Evolutionary conservation across 2,797 vertebrate species (phyloP), one percentile per base, ranked within the genome.

Genomic region (Sparus aurata): DNA sequence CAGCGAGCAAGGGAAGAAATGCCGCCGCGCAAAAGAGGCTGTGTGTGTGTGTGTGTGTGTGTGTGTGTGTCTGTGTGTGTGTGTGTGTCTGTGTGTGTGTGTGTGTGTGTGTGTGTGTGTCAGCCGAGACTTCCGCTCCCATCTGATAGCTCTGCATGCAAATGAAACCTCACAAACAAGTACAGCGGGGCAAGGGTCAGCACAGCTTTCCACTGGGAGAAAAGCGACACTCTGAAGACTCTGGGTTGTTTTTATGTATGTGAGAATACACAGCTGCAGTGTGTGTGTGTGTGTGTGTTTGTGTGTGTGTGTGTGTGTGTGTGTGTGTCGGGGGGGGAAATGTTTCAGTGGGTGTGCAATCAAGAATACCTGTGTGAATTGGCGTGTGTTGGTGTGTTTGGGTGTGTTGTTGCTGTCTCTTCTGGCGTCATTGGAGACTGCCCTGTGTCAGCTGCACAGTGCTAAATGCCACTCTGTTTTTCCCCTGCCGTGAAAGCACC

Each of bases 121-220:
- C 65, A 76, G 82, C 77, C 76, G 87, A 94, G 87, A 91, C 92
- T 94, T 95, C 92, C 89, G 91, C 88, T 89, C 69, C 59, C 79
- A 87, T 92, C 87, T 74, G 87, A 93, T 87, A 83, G 89, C 85
- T 78, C 77, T 87, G 88, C 91, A 94, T 93, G 91, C 93, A 94
- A 93, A 94, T 95, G 89, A 91, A 94, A 92, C 87, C 87, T 84
- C 90, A 91, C 91, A 94, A 94, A 94, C 91, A 93, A 94, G 92
- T 86, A 90, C 89, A 91, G 84, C 77, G 77, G 91, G 92, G 87
- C 88, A 93, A 83, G 84, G 92, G 89, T 94, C 89, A 85, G 83
- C 22, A 18, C 72, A 71, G 88, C 77, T 78, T 89, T 91, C 91
- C 84, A 90, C 80, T 85, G 79, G 80, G 77, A 87, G 82, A 77